Evolutionary conservation across 2,888 invertebrate species (phyloP), one percentile per base, ranked within the genome.

Genomic region (Eledona agricola): DNA sequence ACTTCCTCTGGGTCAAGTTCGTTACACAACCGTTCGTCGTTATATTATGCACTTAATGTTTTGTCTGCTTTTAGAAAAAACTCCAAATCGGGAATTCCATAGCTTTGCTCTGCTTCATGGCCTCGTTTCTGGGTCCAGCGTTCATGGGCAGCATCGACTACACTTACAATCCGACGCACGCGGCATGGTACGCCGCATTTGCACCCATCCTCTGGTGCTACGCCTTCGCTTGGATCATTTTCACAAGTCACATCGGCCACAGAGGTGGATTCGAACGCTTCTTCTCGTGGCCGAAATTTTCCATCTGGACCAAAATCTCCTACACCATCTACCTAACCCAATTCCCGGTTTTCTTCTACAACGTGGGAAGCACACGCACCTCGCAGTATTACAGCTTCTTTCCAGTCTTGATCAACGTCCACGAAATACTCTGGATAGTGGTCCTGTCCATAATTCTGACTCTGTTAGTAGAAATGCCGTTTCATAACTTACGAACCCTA

Each of bases 321-420:
- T 88, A 88, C 67, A 83, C 85, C 17, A 78, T 87, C 38, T 88
- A 88, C 66, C 73, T 88, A 52, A 85, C 85, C 13, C 87, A 88
- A 69, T 87, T 87, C 64, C 87, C 87, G 2, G 81, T 87, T 45
- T 87, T 83, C 69, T 87, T 88, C 72, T 88, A 78, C 65, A 86
- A 86, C 63, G 84, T 87, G 17, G 87, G 87, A 1, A 78, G 78
- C 40, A 81, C 80, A 22, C 79, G 83, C 65, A 79, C 79, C 59
- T 72, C 82, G 0, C 80, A 83, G 53, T 77, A 83, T 55, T 86
- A 82, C 61, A 80, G 77, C 35, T 82, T 86, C 63, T 69, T 83
- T 23, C 77, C 77, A 50, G 77, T 80, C 68, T 75, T 82, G 73
- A 63, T 84, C n/a, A 84, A 85, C 65, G 65, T 84, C 6, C 79